Evolutionary conservation across 2,797 vertebrate genomes (phyloP), one percentile per base, ranked within the genome.

Genomic region (Sparus aurata): DNA sequence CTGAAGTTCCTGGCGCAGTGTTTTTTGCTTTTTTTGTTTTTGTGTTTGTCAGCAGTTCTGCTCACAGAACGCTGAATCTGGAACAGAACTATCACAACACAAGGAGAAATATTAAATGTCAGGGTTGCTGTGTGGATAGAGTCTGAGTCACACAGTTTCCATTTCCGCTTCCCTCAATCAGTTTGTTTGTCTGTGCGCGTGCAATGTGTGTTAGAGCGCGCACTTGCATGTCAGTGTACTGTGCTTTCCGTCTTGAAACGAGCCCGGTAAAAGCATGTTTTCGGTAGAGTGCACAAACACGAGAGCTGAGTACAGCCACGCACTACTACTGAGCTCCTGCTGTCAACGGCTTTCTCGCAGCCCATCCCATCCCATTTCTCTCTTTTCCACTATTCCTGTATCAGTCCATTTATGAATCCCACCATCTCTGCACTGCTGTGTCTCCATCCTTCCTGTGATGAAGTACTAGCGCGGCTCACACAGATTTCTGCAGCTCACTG

Each of bases 351-450:
- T 87, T 69, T 59, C 75, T 86, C 78, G 75, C 62, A 88, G 62
- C 69, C 63, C 60, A 76, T 69, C 75, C 68, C 75, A 41, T 27
- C 59, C 59, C 54, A 65, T 85, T 82, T 67, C 15, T 0, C 58
- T 84, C 18, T 76, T 62, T 73, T 83, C 63, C 77, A 62, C 79
- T 73, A 58, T 80, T 86, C 73, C 69, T 81, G 65, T 79, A 85
- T 87, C 81, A 82, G 34, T 91, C 89, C 87, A 89, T 93, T 90
- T 90, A 90, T 91, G 89, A 85, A 89, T 83, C 77, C 71, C 65
- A 77, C 73, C 82, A 70, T 90, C 87, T 75, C 80, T 65, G 65
- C 85, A 74, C 64, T 20, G 20, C 84, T 89, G 81, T 85, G 75
- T 88, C 74, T 90, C 80, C 49, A 71, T 70, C 77, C 83, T 64